phyloP scores from a whole-genome alignment of 2,888 invertebrate genomes.

The Parthenolecanium corni region DNA sequence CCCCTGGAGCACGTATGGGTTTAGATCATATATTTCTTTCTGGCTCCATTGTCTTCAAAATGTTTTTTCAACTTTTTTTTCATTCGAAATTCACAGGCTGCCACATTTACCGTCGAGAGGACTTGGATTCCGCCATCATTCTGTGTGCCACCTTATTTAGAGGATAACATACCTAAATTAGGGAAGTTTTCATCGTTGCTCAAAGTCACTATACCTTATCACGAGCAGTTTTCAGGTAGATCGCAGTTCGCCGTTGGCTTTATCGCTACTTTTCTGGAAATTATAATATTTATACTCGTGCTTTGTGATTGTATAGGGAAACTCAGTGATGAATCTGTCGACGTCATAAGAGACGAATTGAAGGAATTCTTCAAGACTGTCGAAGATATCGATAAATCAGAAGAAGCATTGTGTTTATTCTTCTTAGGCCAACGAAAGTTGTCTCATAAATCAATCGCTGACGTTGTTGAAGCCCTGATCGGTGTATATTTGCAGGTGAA shows the following conservation, averaged over 20 bases:
- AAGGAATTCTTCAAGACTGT: conserved; percentile 2
- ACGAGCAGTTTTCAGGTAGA: conserved; percentile 27
- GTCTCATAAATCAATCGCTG: conserved; percentile 59
- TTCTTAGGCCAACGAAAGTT: conserved; percentile 35
- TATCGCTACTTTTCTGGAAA: background rate
- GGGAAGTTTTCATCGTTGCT: conserved; percentile 12
- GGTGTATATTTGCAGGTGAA: conserved; percentile 55
- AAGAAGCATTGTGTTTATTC: background rate
- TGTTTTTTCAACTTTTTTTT: background rate
- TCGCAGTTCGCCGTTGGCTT: background rate
- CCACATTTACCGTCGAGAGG: conserved; percentile 18
- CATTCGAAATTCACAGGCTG: conserved; percentile 7
- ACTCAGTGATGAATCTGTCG: conserved; percentile 11
- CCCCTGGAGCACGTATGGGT: too few species aligned
- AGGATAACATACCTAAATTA: conserved; percentile 10
- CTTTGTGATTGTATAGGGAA: conserved; percentile 2
- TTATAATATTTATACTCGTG: background rate
- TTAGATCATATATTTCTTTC: too few species aligned
- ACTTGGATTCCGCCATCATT: conserved; percentile 32
- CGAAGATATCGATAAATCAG: background rate
- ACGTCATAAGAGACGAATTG: background rate
- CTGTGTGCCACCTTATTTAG: conserved; percentile 21
- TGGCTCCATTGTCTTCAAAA: too few species aligned
- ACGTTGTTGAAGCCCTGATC: conserved; percentile 74
- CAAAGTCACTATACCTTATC: conserved; percentile 16